Evolutionary conservation across 2,888 invertebrate genomes (phyloP).

Genomic region (Sylvicola fuscatus): DNA sequence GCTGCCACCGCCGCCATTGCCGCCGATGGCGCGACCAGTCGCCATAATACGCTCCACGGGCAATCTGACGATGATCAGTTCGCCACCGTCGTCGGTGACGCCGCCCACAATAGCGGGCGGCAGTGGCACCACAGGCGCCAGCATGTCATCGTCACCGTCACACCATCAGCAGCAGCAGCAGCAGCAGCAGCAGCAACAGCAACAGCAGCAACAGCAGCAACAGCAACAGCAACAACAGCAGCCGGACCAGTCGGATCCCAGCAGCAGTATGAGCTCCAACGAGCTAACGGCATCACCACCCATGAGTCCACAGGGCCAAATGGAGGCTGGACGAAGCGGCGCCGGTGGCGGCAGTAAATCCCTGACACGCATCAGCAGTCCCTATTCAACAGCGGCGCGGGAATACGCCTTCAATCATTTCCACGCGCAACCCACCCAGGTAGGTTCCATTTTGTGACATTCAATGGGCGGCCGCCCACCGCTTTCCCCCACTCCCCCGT

Average conservation of each 20-base stretch:
- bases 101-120: constrained; percentile 21
- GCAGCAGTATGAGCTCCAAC: neutral
- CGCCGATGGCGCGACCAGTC: constrained; percentile 91
- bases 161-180: constrained; percentile 20
- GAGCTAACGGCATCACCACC: constrained; percentile 12
- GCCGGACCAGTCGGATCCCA: constrained; percentile 11
- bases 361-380: constrained; percentile 3
- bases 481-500: too few relatives aligned
- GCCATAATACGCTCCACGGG: constrained; percentile 87
- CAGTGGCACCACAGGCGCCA: constrained; percentile 18
- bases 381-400: constrained; percentile 23
- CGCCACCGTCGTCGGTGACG: constrained; percentile 39
- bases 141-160: constrained; percentile 14
- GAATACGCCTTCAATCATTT: constrained; percentile 85
- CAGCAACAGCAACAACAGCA: constrained; percentile 23
- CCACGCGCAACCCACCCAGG: constrained; percentile 33
- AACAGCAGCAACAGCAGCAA: constrained; percentile 13
- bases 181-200: constrained; percentile 8
- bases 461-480: too few relatives aligned
- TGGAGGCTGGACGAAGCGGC: neutral
- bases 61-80: constrained; percentile 35
- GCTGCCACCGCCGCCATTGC: constrained; percentile 86
- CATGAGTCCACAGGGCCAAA: constrained; percentile 12
- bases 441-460: neutral
- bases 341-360: constrained; percentile 3